Evolutionary conservation across 1,140 invertebrate genomes (phyloP).

Genomic region (Drosophila kikkawai): DNA sequence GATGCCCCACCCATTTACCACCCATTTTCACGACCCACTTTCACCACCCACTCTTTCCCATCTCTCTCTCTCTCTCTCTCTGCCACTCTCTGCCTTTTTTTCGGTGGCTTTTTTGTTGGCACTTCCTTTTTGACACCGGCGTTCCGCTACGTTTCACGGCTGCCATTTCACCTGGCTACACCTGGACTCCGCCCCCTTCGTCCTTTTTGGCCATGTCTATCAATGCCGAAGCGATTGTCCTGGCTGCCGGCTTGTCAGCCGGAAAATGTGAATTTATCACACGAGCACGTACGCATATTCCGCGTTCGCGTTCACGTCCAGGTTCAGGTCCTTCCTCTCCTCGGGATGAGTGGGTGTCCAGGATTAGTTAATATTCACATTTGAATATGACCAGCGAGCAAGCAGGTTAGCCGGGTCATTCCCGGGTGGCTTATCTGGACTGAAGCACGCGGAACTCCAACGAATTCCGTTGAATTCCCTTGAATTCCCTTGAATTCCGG

Average conservation of each 20-base stretch:
- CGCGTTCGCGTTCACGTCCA: conserved; percentile 8
- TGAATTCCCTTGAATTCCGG: conserved; percentile 2
- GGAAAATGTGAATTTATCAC: conserved; percentile 83
- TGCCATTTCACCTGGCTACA: conserved; percentile 44
- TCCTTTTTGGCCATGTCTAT: conserved; percentile 58
- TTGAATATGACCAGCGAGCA: conserved; percentile 54
- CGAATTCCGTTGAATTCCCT: background rate
- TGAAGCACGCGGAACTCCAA: conserved; percentile 26
- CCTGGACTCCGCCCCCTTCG: background rate
- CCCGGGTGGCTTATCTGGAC: conserved; percentile 26
- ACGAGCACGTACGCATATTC: conserved; percentile 82
- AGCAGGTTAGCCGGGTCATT: conserved; percentile 2
- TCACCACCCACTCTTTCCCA: conserved; percentile 1
- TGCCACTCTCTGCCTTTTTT: background rate
- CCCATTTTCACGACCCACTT: background rate
- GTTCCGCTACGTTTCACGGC: conserved; percentile 79
- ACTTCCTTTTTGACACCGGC: conserved; percentile 81
- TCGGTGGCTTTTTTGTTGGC: conserved; percentile 51
- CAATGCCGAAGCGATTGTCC: conserved; percentile 69
- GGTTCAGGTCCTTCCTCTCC: background rate
- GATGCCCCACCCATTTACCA: conserved; percentile 3
- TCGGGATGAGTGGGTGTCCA: conserved; percentile 40
- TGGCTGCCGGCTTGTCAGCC: conserved; percentile 57
- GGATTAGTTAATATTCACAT: conserved; percentile 78
- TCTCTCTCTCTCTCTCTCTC: background rate